A percentile compares a stretch with the other conserved stretches of the same genome.
These are phyloP conservation scores for Tetragnatha montana DNA, from an alignment of 2,888 invertebrate species.

Conservation along the genomic window DNA sequence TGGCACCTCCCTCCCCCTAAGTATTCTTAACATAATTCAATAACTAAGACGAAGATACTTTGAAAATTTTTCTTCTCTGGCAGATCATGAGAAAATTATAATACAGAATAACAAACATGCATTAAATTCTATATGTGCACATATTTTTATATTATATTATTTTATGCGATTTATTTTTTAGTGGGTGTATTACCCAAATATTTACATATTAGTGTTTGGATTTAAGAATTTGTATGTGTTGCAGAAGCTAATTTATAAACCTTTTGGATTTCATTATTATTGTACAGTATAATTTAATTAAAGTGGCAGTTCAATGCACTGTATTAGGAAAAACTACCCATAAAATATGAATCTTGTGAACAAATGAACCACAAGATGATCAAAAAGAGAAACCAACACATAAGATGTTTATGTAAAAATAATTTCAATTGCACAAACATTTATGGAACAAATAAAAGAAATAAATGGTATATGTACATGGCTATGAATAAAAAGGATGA, in stretches of 20 bases:
- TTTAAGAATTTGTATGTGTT: no score
- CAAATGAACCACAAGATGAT: neutral
- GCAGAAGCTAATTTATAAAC: no score
- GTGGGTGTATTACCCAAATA: neutral
- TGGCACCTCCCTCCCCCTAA: neutral
- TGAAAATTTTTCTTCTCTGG: neutral
- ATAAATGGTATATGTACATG: slow-evolving; percentile 47
- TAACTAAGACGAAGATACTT: neutral
- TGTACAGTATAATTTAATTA: neutral
- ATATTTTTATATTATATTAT: neutral
- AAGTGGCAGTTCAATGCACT: neutral
- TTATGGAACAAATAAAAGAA: slow-evolving; percentile 25
- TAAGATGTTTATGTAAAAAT: slow-evolving; percentile 42
- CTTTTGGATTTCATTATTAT: no score
- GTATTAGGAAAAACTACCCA: neutral
- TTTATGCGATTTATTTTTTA: neutral
- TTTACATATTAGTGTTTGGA: neutral
- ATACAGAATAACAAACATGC: neutral
- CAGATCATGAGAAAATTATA: neutral
- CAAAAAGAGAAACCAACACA: slow-evolving; percentile 18
- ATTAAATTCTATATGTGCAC: neutral
- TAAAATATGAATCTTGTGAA: neutral
- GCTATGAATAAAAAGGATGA: slow-evolving; percentile 33
- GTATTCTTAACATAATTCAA: neutral
- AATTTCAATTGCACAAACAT: slow-evolving; percentile 53